phyloP scores from a whole-genome alignment of 2,888 invertebrate genomes.

The Camponotus fellah region DNA sequence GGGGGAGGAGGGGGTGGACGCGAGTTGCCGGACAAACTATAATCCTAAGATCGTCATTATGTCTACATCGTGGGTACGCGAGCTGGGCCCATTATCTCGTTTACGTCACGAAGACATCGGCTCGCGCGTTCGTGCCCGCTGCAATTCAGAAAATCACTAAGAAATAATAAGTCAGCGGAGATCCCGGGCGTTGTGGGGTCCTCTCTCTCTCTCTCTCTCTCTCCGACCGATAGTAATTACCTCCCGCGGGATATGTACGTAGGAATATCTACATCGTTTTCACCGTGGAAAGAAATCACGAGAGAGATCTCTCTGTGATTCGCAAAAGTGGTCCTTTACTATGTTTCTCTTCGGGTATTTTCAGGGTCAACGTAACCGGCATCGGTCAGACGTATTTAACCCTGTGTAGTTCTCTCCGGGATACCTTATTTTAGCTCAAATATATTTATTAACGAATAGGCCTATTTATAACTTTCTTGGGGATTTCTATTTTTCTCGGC shows the following conservation, averaged over 20 bases:
- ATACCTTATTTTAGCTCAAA: not conserved
- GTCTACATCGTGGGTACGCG: slow-evolving; percentile 82
- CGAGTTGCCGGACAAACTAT: slow-evolving; percentile 76
- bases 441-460: not conserved
- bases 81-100: slow-evolving; percentile 82
- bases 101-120: slow-evolving; percentile 83
- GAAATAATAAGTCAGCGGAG: slow-evolving; percentile 81
- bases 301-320: slow-evolving; percentile 58
- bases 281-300: slow-evolving; percentile 58
- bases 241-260: slow-evolving; percentile 61
- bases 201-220: slow-evolving; percentile 20
- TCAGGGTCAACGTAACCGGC: slow-evolving; percentile 26
- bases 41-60: slow-evolving; percentile 83
- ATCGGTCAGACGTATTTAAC: slow-evolving; percentile 13
- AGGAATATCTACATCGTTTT: slow-evolving; percentile 64
- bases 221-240: slow-evolving; percentile 72
- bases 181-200: slow-evolving; percentile 54
- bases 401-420: not conserved
- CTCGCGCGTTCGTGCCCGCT: slow-evolving; percentile 74
- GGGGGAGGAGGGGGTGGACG: slow-evolving; percentile 29
- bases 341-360: slow-evolving; percentile 26
- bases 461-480: not conserved
- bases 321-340: slow-evolving; percentile 29
- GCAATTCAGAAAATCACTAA: slow-evolving; percentile 85
- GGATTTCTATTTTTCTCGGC: not conserved